Base-by-base conservation (phyloP, 1,140 invertebrate species). In the Aleiodes sp. region DNA sequence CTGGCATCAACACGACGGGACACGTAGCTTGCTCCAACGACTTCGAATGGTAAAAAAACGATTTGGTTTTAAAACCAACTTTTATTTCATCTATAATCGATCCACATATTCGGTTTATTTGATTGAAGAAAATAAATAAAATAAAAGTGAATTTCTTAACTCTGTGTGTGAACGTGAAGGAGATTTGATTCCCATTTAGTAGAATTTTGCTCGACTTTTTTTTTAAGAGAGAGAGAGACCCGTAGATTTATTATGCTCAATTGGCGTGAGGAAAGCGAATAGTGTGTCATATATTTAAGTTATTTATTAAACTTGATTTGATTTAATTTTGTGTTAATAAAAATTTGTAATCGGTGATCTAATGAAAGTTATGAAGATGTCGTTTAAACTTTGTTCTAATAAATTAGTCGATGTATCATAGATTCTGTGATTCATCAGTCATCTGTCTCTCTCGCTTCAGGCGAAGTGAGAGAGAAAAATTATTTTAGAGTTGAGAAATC, bases 321-420 rank as follows among this genome's bases (percentile, higher is more conserved):
- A 84, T 84, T 82, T 71, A 80, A 82, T 83, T 80, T 77, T 75
- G 68, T 57, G 29, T 65, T 74, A 78, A 72, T 74, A 77, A 73
- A 73, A 76, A 81, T 81, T 76, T 80, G 79, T 80, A 73, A 70
- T 70, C 29, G 56, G 52, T 59, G 41, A 60, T 75, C 76, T 76
- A 74, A 79, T 78, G 68, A 66, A 72, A 77, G 76, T 73, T 66
- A 75, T 75, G 64, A 78, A 79, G 70, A 80, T 80, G 76, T 83
- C 79, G 80, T 76, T 71, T 75, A 75, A 46, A 52, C 46, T 52
- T 52, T 52, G 46, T 52, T 52, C 46, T 52, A 24, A 52, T 52
- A 24, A 52, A 24, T 52, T 4, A 21, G 21, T 21, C 2, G 16
- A 52, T 52, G 21, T 24, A 52, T 21, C 19, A 12, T 4, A 12